Base-by-base conservation (phyloP, 2,797 vertebrate genomes). In the Monodelphis domestica region DNA sequence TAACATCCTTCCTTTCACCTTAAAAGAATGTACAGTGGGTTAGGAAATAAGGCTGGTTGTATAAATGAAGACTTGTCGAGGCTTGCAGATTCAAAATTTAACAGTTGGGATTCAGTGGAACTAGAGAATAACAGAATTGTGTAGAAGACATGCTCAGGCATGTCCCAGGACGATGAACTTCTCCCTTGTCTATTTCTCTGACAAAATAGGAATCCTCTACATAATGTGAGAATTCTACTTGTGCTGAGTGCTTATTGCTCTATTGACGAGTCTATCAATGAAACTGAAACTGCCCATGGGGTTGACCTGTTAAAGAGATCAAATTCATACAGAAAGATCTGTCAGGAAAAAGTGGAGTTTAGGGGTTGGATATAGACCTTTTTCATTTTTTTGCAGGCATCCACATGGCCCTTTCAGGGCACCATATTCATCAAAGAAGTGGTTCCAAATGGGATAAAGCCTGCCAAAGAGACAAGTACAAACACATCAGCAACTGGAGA, bases 171-270 rank as follows among this genome's bases (percentile, higher is more conserved):
- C 17, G n/a, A 5, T 21, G 17, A 38, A n/a, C 15, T 5, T 78
- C n/a, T 78, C 14, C 15, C 33, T 70, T 2, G 3, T 78, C 7
- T 78, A 21, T 24, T 6, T 38, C 5, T 78, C 38, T 45, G 7
- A 59, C 57, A 87, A 93, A 93, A 26, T 89, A 88, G 90, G n/a
- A 93, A 89, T 38, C 24, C 63, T 78, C 17, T 78, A 38, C 17
- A 3, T 38, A 78, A 78, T n/a, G n/a, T 78, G n/a, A 78, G 63
- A 78, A 38, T 78, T 38, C 63, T 38, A 45, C n/a, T 70, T 70
- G 33, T 38, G 0, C 59, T n/a, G 33, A 15, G 63, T 21, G 63
- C 17, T 78, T 78, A 78, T 78, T 78, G n/a, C n/a, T 7, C 63
- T n/a, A 45, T 10, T 78, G 63, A 78, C 24, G 63, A 24, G 45